Base-by-base conservation (phyloP, 2,113 vertebrate genomes). In the Macrotus californicus region DNA sequence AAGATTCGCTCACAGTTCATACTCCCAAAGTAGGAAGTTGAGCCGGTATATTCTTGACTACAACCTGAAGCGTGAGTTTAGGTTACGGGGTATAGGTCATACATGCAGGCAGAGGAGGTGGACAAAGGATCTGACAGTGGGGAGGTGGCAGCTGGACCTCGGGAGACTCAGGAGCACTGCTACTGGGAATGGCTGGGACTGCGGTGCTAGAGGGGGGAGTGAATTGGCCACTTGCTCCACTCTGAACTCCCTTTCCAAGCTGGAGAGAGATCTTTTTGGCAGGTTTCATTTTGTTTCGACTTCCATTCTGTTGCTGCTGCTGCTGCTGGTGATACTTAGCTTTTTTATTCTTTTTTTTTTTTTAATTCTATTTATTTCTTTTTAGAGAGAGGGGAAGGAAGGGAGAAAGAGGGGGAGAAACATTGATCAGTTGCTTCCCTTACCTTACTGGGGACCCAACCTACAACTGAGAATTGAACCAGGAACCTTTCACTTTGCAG, bases 1-100 rank as follows among this genome's bases (percentile, higher is more conserved):
- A 99, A 97, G 99, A 99, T 98, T 99, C 99, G 98, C 99, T 99
- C 99, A 98, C 99, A 99, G 98, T 99, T 99, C 99, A 99, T 99
- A 87, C 99, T 99, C 89, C 99, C 98, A 48, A 99, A 99, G 97
- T 99, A 99, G 96, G 99, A 99, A 90, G 99, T 99, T 18, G 99
- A 99, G 92, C 99, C 99, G 72, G 99, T 99, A 92, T 99, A 99
- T 97, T 99, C 98, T 99, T 99, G 99, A 98, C 99, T 99, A 98
- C 99, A 99, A 97, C 99, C 99, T 22, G 99, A 99, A 84, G 99
- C 99, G 97, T 99, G 99, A 92, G 98, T 99, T 98, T 99, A 99
- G 98, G 99, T 99, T 99, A 99, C 99, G 41, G 99, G 99, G 15
- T 75, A 2, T 99, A 99, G 48, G 99, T 99, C 98, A 48, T 99